Percentiles rank a stretch among this genome's conserved stretches.
These are phyloP conservation scores for Pomacea canaliculata DNA, from an alignment of 2,888 invertebrate genomes.

Conservation along the genomic window DNA sequence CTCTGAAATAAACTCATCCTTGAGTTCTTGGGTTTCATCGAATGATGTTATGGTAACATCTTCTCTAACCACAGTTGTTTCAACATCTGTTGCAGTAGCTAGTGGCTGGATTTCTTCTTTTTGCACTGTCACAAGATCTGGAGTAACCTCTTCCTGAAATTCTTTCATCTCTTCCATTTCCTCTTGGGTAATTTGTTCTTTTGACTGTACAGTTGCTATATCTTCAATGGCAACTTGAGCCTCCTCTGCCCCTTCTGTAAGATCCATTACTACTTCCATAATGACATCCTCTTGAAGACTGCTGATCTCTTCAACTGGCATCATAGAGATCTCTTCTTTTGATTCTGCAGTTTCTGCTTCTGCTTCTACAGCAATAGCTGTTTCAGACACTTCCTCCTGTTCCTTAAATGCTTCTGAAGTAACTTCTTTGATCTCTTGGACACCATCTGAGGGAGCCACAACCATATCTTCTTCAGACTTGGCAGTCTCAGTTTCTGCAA, in stretches of 20 bases:
- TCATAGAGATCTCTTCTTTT: not conserved
- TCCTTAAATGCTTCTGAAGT: conserved; percentile 4
- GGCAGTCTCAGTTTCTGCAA: not conserved
- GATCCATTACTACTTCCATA: conserved; percentile 22
- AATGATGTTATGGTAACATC: conserved; percentile 34
- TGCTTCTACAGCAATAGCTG: not conserved
- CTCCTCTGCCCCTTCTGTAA: conserved; percentile 9
- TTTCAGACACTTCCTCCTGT: conserved; percentile 3
- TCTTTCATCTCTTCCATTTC: conserved; percentile 15
- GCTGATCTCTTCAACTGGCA: conserved; percentile 13
- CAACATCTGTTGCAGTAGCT: conserved; percentile 5
- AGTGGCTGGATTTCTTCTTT: conserved; percentile 2
- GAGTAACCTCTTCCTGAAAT: conserved; percentile 15
- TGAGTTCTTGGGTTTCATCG: not conserved
- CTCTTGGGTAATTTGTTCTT: conserved; percentile 21
- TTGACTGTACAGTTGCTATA: conserved; percentile 2
- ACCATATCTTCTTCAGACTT: too few relatives aligned
- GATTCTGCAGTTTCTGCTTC: conserved; percentile 7
- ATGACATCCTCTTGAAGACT: conserved; percentile 23
- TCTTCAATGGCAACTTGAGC: conserved; percentile 17
- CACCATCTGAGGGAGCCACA: not conserved
- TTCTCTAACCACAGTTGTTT: conserved; percentile 21
- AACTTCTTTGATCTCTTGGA: not conserved
- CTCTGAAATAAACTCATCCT: conserved; percentile 3
- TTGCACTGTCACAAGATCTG: not conserved